A percentile compares a stretch with the other conserved stretches of the same genome.
phyloP scores from a whole-genome alignment of 2,113 vertebrate species.

The Marmota flaviventris region DNA sequence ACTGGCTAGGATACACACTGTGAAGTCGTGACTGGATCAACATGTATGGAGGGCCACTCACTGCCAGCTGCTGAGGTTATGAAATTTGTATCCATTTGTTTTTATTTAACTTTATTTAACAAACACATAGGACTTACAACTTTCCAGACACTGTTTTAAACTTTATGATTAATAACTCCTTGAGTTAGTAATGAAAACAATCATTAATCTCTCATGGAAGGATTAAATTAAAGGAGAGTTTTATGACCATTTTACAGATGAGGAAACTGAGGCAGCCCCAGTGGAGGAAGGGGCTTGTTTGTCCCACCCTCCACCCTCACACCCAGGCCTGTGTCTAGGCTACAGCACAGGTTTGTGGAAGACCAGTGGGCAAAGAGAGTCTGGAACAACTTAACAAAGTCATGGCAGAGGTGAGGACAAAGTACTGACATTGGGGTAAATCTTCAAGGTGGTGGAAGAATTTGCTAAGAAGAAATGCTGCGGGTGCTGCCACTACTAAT shows the following conservation, averaged over 20 bases:
- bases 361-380: background rate
- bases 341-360: background rate
- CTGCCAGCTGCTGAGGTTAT: background rate
- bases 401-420: background rate
- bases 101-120: background rate
- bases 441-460: background rate
- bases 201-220: background rate
- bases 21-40: background rate
- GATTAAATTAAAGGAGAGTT: background rate
- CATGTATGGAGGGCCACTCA: background rate
- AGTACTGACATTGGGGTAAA: background rate
- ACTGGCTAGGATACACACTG: background rate
- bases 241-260: background rate
- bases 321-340: background rate
- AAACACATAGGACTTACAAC: background rate
- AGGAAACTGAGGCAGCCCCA: background rate
- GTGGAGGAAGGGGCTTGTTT: background rate
- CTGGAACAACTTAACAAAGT: background rate
- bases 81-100: background rate
- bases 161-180: background rate
- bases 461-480: background rate
- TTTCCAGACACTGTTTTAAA: background rate
- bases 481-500: background rate
- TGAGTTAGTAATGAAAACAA: conserved; percentile 14
- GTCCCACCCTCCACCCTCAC: background rate